Percentiles rank a stretch among this genome's conserved stretches.
Evolutionary conservation across 2,888 invertebrate species (phyloP).

Genomic region (Papilio demoleus): DNA sequence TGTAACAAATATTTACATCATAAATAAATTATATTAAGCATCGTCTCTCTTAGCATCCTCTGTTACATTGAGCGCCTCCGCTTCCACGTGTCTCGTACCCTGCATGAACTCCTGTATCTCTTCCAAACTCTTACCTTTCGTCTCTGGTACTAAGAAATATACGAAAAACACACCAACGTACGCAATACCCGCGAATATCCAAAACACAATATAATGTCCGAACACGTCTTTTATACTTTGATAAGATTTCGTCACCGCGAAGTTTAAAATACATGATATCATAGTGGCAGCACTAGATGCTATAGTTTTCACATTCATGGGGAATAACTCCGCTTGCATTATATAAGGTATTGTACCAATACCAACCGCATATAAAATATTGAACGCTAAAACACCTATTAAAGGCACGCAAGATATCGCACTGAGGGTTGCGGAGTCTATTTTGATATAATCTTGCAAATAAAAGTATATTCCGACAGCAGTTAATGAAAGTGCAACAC

Average conservation of each 20-base stretch:
- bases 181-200: slow-evolving; percentile 81
- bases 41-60: slow-evolving; percentile 6
- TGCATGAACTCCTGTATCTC: slow-evolving; percentile 84
- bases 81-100: slow-evolving; percentile 39
- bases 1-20: slow-evolving; percentile 1
- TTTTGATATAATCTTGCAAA: slow-evolving; percentile 70
- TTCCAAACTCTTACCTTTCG: slow-evolving; percentile 84
- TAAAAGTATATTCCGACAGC: slow-evolving; percentile 81
- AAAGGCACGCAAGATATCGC: slow-evolving; percentile 80
- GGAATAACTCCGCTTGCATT: slow-evolving; percentile 85
- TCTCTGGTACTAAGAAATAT: slow-evolving; percentile 84
- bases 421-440: slow-evolving; percentile 61
- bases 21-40: neutral
- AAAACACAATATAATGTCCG: slow-evolving; percentile 84
- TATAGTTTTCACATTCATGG: slow-evolving; percentile 84
- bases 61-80: slow-evolving; percentile 54
- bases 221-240: slow-evolving; percentile 80
- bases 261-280: slow-evolving; percentile 82
- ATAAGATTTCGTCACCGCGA: slow-evolving; percentile 84
- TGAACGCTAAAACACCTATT: slow-evolving; percentile 82
- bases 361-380: slow-evolving; percentile 84
- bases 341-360: slow-evolving; percentile 85
- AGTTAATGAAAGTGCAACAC: slow-evolving; percentile 80
- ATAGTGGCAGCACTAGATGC: slow-evolving; percentile 84
- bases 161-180: slow-evolving; percentile 83